Conservation (phyloP, 1,140 invertebrate genomes). For the Drosophila mauritiana region DNA sequence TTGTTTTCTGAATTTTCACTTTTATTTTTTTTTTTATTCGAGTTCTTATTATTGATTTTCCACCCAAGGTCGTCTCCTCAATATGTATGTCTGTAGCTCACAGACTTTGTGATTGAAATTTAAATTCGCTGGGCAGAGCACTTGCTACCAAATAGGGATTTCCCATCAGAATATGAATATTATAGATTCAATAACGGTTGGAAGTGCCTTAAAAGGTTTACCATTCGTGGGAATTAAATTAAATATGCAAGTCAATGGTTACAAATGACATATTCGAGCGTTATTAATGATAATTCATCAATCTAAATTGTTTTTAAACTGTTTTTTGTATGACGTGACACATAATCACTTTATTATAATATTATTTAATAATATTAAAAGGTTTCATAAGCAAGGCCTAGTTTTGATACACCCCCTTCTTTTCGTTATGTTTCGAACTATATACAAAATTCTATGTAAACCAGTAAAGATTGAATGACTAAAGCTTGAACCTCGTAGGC, state of each 20-base stretch:
- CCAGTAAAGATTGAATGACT: background rate
- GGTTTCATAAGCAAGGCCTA: no score
- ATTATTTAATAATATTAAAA: no score
- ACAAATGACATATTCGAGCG: background rate
- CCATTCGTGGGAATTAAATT: background rate
- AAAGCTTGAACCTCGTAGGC: background rate
- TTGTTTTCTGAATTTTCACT: conserved; percentile 32
- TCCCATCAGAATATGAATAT: conserved; percentile 3
- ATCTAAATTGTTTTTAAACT: no score
- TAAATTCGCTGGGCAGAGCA: conserved; percentile 9
- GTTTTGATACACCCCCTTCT: background rate
- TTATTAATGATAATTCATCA: no score
- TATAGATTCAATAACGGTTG: background rate
- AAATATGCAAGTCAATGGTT: conserved; percentile 2
- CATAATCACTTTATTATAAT: no score
- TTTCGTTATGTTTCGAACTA: background rate
- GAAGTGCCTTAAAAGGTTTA: background rate
- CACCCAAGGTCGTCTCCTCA: conserved; percentile 50
- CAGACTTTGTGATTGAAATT: conserved; percentile 22
- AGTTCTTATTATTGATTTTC: conserved; percentile 66
- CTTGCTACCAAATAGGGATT: conserved; percentile 19
- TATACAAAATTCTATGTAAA: conserved; percentile 23
- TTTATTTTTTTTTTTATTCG: conserved; percentile 60
- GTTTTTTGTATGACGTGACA: no score
- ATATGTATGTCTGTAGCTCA: conserved; percentile 5